Evolutionary conservation across 2,797 vertebrate species (phyloP), one percentile per base, ranked within the genome.

Genomic region (Sphenodon punctatus): DNA sequence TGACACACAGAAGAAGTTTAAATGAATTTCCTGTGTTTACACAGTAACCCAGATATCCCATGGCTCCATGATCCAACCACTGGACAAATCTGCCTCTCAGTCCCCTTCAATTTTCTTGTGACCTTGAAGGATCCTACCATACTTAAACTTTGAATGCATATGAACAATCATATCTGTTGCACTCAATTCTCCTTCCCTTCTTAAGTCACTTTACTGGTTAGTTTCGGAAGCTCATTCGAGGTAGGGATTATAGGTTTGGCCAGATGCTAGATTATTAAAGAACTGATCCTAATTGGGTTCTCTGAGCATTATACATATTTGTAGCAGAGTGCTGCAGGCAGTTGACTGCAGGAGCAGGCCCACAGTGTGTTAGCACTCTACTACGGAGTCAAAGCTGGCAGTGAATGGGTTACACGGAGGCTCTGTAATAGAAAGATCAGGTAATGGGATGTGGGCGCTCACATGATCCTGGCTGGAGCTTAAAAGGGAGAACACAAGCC

Each of bases 51-150:
- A 56, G 53, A 53, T 53, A 34, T 34, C 34, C 56, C 8, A 53
- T 55, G 58, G 20, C 7, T 6, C 20, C 36, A 3, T 14, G 30
- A 19, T 79, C 42, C 41, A 3, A 0, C 0, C 32, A 22, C 45
- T 80, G 79, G 51, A 34, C 39, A 12, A 9, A 66, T 80, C 49
- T 8, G 76, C 78, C 49, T 27, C 42, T 80, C n/a, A 39, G 12
- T 34, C 45, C 27, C 32, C 65, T 63, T 69, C 68, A 43, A 27
- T 22, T 30, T 58, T 41, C 61, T 72, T 42, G 34, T 43, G 7
- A 0, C 46, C 42, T 3, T 22, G 19, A 32, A 10, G 55, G 67
- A 60, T 9, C 4, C 14, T 61, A 64, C 17, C 65, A n/a, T 34
- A 61, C 48, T 82, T 75, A 20, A 20, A 20, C 27, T 80, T 58